Evolutionary conservation across 2,113 vertebrate genomes (phyloP), one percentile per base, ranked within the genome.

Genomic region (Maccullochella peelii): DNA sequence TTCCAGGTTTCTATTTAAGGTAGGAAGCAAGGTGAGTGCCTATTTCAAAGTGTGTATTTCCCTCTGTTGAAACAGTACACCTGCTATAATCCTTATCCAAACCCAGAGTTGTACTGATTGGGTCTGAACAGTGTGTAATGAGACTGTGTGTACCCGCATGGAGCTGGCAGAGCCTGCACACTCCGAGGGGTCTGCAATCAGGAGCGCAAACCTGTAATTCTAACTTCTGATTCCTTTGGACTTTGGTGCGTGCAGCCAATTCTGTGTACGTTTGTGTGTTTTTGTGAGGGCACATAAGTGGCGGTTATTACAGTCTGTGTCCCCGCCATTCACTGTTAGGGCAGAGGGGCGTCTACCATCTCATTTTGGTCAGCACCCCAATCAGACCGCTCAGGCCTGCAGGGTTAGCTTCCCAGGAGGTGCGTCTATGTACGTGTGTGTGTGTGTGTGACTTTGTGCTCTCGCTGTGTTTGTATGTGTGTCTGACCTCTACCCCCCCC

Each of bases 291-390:
- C 59, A 73, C n/a, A 2, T 71, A 82, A 89, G 86, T 84, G 81
- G 66, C 40, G 8, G 86, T 88, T 90, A 83, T 91, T 84, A 75
- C 81, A 85, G 80, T 16, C 80, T 33, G 61, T 77, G 83, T 78
- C 68, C 57, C 68, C 1, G 8, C 85, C 75, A 72, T 91, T 87
- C 54, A 58, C 72, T 21, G 50, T 69, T 23, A n/a, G 73, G 69
- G 30, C 69, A 86, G 36, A 40, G 44, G 76, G 86, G 79, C 23
- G 71, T 71, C 70, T 58, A 83, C 73, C 42, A 8, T 90, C 84
- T 90, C 54, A 87, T 93, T 93, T 88, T 78, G 78, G 83, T 89
- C 88, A 79, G 86, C 86, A 88, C 89, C 88, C 71, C 90, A 94
- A 94, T 93, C 93, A 93, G 88, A 84, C 47, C 9, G 30, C 62